These are phyloP conservation scores for Pachycephala philippinensis DNA, from an alignment of 2,113 vertebrate species.

Conservation along the genomic window DNA sequence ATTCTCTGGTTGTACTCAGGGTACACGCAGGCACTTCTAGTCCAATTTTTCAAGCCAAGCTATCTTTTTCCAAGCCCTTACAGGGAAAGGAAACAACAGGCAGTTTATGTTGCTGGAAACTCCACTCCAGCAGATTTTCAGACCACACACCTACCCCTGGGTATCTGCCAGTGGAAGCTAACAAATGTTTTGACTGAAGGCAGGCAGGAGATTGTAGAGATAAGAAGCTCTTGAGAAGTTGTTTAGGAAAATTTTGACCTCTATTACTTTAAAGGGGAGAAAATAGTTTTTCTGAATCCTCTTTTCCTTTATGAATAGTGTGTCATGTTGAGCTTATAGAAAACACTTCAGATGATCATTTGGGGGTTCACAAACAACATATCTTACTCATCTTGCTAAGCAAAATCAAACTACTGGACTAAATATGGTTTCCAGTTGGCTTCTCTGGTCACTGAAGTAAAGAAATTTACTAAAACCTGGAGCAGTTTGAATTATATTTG, in stretches of 20 bases:
- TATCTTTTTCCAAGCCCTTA: background rate
- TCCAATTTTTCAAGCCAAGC: background rate
- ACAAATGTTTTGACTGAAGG: background rate
- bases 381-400: background rate
- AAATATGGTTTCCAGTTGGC: background rate
- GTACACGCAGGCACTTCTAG: background rate
- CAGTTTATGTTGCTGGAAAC: background rate
- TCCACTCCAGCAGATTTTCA: background rate
- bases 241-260: background rate
- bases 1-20: background rate
- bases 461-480: background rate
- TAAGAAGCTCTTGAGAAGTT: background rate
- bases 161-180: background rate
- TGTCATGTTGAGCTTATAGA: rapidly evolving
- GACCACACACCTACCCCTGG: background rate
- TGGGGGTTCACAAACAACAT: background rate
- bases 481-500: background rate
- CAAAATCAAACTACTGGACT: background rate
- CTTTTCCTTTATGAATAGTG: background rate
- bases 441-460: background rate
- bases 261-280: background rate
- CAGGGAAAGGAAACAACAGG: slow-evolving; percentile 1
- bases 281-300: background rate
- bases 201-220: background rate
- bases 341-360: background rate